Percentiles rank a stretch among this genome's conserved stretches.
Conservation (phyloP, 2,888 invertebrate species). For the Lacanobia oleracea region DNA sequence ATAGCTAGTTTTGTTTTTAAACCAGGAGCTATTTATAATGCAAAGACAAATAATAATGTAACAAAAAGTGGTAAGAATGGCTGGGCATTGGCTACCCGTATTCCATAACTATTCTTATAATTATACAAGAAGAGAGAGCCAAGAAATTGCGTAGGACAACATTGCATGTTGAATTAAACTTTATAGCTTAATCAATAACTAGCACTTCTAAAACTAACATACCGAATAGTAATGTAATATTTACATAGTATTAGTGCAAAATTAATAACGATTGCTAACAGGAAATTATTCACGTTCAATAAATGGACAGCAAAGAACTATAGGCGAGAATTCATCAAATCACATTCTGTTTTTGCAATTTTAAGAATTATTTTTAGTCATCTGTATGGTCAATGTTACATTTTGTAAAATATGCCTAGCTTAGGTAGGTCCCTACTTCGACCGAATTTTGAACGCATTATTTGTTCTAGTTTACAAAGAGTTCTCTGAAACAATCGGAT, state of each 20-base stretch:
- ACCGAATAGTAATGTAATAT: neutral
- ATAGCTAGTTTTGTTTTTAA: too few relatives aligned
- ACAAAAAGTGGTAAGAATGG: neutral
- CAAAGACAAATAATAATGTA: neutral
- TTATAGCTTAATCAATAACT: too few relatives aligned
- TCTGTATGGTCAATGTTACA: too few relatives aligned
- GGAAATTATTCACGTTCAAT: neutral
- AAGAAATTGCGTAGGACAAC: neutral
- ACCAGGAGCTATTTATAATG: neutral
- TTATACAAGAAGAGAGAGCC: neutral
- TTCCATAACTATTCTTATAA: neutral
- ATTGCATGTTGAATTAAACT: too few relatives aligned
- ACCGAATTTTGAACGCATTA: neutral
- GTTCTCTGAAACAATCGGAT: conserved; percentile 3
- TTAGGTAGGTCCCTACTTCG: too few relatives aligned
- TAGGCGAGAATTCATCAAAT: neutral
- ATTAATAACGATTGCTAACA: neutral
- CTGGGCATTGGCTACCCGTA: too few relatives aligned
- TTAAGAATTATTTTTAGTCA: too few relatives aligned
- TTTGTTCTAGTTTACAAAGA: neutral
- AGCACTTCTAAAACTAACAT: too few relatives aligned
- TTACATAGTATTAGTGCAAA: neutral
- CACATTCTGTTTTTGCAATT: neutral
- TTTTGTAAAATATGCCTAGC: too few relatives aligned
- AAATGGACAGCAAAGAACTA: neutral